These are phyloP conservation scores for Heliconius nattereri DNA, from an alignment of 1,140 invertebrate genomes.

Conservation along the genomic window DNA sequence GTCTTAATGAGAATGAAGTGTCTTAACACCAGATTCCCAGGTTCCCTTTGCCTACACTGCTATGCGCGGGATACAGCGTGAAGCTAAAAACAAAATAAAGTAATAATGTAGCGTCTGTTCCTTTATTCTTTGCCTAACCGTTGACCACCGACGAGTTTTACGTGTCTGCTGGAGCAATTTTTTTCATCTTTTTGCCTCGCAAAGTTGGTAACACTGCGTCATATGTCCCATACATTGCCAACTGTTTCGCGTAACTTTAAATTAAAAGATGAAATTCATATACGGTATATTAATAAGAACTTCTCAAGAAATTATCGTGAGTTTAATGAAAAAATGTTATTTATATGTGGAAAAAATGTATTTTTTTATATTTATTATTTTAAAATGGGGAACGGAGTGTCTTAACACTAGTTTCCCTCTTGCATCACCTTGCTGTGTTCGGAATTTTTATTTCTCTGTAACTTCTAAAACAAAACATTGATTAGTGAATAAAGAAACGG, in stretches of 20 bases:
- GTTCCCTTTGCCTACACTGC: neutral
- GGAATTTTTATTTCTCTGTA: no score
- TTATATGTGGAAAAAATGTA: neutral
- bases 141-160: conserved; percentile 59
- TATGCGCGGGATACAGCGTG: neutral
- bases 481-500: no score
- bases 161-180: conserved; percentile 47
- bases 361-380: no score
- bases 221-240: conserved; percentile 24
- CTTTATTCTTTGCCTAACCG: conserved; percentile 26
- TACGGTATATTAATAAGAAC: conserved; percentile 7
- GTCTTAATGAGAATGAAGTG: neutral
- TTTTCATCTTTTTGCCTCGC: conserved; percentile 61
- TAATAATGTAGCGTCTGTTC: conserved; percentile 16
- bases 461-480: no score
- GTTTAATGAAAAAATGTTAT: neutral
- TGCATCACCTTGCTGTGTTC: no score
- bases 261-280: conserved; percentile 29
- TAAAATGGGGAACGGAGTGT: no score
- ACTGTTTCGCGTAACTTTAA: conserved; percentile 29
- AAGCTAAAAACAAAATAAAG: neutral
- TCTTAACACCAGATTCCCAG: neutral
- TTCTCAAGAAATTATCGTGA: neutral
- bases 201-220: conserved; percentile 60
- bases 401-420: no score